phyloP scores from a whole-genome alignment of 2,797 vertebrate genomes.

The Acipenser ruthenus region DNA sequence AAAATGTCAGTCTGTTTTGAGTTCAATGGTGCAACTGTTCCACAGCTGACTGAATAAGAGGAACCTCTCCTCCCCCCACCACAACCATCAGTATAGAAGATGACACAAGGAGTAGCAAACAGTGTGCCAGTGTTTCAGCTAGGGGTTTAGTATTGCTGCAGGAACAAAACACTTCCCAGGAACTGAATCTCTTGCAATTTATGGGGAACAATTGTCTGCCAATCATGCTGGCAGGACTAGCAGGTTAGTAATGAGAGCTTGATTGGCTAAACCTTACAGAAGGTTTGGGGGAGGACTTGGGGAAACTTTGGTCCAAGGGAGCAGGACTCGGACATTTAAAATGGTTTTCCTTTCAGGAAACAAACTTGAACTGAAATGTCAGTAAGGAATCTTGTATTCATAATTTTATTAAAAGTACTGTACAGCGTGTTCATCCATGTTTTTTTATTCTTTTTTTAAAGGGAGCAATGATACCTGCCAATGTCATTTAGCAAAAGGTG shows the following conservation, averaged over 20 bases:
- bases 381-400: constrained; percentile 53
- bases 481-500: constrained; percentile 47
- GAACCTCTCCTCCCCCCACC: constrained; percentile 46
- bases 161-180: constrained; percentile 54
- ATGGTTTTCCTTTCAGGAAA: constrained; percentile 30
- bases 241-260: constrained; percentile 66
- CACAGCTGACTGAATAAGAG: constrained; percentile 51
- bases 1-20: constrained; percentile 45
- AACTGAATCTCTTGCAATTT: constrained; percentile 56
- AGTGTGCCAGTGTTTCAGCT: constrained; percentile 49
- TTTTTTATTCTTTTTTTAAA: not conserved
- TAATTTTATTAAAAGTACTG: constrained; percentile 61
- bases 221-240: constrained; percentile 73
- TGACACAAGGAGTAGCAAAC: constrained; percentile 58
- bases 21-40: constrained; percentile 59
- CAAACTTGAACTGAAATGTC: constrained; percentile 35
- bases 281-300: constrained; percentile 37
- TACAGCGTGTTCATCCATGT: constrained; percentile 43
- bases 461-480: constrained; percentile 39
- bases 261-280: constrained; percentile 65
- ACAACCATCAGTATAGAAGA: constrained; percentile 39
- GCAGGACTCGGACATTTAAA: constrained; percentile 60
- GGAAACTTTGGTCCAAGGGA: constrained; percentile 58
- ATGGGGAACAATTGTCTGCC: constrained; percentile 49
- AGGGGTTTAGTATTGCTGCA: constrained; percentile 58